Percentiles rank a stretch among this genome's conserved stretches.
These are phyloP conservation scores for Cyclargus thomasi DNA, from an alignment of 1,140 invertebrate genomes.

Conservation along the genomic window DNA sequence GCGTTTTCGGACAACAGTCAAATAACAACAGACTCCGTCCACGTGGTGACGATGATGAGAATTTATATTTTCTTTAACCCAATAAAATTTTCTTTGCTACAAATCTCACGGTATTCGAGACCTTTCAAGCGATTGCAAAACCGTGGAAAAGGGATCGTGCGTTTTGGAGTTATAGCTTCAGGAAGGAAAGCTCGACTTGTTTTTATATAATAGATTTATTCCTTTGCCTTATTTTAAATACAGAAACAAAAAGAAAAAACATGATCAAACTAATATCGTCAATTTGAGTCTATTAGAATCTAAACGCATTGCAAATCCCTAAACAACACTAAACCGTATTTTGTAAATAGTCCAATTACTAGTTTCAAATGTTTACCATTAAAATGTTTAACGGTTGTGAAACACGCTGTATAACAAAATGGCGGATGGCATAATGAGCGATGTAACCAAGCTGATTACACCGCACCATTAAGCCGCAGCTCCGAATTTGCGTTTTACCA, in stretches of 20 bases:
- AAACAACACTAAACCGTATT: not conserved
- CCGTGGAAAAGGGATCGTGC: too few species aligned
- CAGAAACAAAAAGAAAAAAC: not conserved
- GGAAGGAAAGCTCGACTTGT: too few species aligned
- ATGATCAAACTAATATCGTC: not conserved
- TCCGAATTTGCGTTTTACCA: conserved; percentile 13
- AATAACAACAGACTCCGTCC: too few species aligned
- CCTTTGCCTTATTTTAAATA: not conserved
- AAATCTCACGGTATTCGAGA: too few species aligned
- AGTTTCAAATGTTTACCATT: not conserved
- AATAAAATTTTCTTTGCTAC: too few species aligned
- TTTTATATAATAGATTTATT: too few species aligned
- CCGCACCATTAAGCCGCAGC: conserved; percentile 8
- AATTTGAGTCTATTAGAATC: not conserved
- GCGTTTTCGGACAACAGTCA: too few species aligned
- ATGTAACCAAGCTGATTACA: conserved; percentile 13
- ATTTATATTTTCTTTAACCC: too few species aligned
- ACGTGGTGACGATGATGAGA: too few species aligned
- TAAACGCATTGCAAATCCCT: not conserved
- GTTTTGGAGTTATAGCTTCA: too few species aligned
- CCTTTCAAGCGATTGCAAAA: too few species aligned
- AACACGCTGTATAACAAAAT: conserved; percentile 10
- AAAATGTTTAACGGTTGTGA: not conserved
- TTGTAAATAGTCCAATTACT: not conserved
- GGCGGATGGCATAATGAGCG: conserved; percentile 12